Percentiles rank a stretch among this genome's conserved stretches.
These are phyloP conservation scores for Stramonita haemastoma DNA, from an alignment of 2,888 invertebrate genomes.

Conservation along the genomic window DNA sequence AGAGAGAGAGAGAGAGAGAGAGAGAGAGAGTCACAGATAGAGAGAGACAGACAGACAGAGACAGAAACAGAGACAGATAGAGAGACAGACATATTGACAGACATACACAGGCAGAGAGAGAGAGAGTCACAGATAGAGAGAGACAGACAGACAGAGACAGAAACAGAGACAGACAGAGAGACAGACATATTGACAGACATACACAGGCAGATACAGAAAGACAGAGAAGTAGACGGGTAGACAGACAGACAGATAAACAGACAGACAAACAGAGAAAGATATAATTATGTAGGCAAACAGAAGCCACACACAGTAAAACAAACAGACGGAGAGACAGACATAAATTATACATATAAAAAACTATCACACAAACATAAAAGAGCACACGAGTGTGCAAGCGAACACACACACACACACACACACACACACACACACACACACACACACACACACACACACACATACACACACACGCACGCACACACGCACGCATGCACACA, in stretches of 20 bases:
- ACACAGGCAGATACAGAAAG: background rate
- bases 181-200: background rate
- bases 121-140: background rate
- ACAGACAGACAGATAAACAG: background rate
- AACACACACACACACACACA: too few species aligned
- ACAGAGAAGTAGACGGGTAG: background rate
- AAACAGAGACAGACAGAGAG: conserved; percentile 8
- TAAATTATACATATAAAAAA: too few species aligned
- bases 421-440: too few species aligned
- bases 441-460: too few species aligned
- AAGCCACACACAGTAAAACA: background rate
- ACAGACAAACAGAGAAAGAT: too few species aligned
- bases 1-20: background rate
- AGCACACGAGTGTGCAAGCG: too few species aligned
- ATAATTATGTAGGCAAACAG: too few species aligned
- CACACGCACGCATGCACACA: too few species aligned
- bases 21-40: background rate
- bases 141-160: too few species aligned
- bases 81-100: background rate
- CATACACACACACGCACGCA: too few species aligned
- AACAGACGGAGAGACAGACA: background rate
- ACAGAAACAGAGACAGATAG: background rate
- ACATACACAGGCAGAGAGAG: background rate
- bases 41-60: conserved; percentile 4
- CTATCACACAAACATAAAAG: too few species aligned